phyloP scores from a whole-genome alignment of 2,797 vertebrate species.

The Melanotaenia pygmaea region DNA sequence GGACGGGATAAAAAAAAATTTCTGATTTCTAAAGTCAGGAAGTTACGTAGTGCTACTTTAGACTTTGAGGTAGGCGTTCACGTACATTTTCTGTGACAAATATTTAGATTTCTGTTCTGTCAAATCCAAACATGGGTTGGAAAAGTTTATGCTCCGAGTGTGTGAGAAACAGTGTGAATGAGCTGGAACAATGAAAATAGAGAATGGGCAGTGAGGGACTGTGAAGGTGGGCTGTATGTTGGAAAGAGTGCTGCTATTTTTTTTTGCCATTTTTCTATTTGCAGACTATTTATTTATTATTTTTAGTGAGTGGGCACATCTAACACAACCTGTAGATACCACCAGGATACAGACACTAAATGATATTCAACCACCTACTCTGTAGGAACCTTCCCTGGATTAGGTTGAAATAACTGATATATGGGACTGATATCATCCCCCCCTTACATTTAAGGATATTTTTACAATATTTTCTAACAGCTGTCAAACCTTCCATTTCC shows the following conservation, averaged over 20 bases:
- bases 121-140: neutral
- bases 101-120: neutral
- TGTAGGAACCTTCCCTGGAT: constrained; percentile 15
- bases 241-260: neutral
- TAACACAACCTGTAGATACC: neutral
- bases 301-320: neutral
- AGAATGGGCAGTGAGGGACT: neutral
- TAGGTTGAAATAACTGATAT: constrained; percentile 24
- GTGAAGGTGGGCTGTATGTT: neutral
- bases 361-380: constrained; percentile 2
- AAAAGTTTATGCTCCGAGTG: neutral
- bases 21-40: no score
- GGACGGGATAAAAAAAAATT: no score
- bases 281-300: no score
- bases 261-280: neutral
- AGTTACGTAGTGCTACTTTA: neutral
- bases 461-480: constrained; percentile 4
- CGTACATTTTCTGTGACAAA: neutral
- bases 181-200: no score
- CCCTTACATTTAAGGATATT: constrained; percentile 21
- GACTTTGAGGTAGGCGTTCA: neutral
- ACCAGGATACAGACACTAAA: neutral
- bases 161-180: neutral
- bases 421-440: neutral
- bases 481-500: constrained; percentile 39